A percentile compares a stretch with the other conserved stretches of the same genome.
These are phyloP conservation scores for Seira musarum DNA, from an alignment of 2,888 invertebrate species.

Conservation along the genomic window DNA sequence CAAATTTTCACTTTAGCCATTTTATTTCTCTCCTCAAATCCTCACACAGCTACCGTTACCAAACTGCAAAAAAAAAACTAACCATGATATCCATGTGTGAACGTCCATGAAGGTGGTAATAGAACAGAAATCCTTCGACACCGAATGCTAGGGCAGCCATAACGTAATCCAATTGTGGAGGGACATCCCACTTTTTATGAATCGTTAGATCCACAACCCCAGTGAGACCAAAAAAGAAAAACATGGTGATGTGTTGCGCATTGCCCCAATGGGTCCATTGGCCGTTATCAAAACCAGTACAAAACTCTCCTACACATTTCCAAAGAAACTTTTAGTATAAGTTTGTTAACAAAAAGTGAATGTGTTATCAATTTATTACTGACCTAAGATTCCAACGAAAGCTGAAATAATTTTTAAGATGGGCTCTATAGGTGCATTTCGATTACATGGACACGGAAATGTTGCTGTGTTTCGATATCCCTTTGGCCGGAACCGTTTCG, in stretches of 20 bases:
- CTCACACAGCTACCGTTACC: neutral
- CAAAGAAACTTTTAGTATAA: conserved; percentile 2
- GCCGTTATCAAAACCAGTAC: conserved; percentile 72
- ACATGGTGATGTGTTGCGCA: conserved; percentile 75
- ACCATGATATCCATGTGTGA: conserved; percentile 71
- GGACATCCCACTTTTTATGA: conserved; percentile 71
- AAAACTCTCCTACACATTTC: conserved; percentile 70
- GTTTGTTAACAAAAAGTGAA: neutral
- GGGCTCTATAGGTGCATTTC: conserved; percentile 70
- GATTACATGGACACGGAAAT: conserved; percentile 62
- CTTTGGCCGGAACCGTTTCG: conserved; percentile 66
- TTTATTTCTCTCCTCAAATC: too few relatives aligned
- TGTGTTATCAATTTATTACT: conserved; percentile 14
- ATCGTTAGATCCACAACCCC: conserved; percentile 73
- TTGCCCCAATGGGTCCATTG: conserved; percentile 71
- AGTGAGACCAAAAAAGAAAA: conserved; percentile 73
- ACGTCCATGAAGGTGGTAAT: conserved; percentile 74
- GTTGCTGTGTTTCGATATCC: conserved; percentile 64
- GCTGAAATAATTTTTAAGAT: conserved; percentile 70
- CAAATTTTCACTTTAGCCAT: too few relatives aligned
- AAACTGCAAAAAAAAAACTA: neutral
- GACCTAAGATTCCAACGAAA: conserved; percentile 71
- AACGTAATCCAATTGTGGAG: conserved; percentile 73
- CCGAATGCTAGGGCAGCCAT: conserved; percentile 72
- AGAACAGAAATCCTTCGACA: conserved; percentile 74